Conservation (phyloP, 2,113 vertebrate species). For the Aspidoscelis tigris region DNA sequence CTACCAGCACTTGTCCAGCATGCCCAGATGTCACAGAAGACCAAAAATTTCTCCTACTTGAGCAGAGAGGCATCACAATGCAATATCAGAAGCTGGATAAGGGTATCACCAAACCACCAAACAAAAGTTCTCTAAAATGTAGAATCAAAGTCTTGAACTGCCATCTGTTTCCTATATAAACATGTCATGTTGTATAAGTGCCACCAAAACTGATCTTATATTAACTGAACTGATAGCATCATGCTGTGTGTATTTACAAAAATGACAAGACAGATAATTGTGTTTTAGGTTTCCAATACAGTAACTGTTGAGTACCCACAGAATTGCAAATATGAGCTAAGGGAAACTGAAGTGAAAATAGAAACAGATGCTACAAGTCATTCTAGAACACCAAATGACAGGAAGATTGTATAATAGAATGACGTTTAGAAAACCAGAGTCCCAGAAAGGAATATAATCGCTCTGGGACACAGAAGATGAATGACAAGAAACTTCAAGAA, state of each 20-base stretch:
- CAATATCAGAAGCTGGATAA: no score
- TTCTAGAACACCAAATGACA: slow-evolving; percentile 39
- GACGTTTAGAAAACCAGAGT: neutral
- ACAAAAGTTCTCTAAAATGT: neutral
- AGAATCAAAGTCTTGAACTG: slow-evolving; percentile 4
- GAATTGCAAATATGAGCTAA: slow-evolving; percentile 27
- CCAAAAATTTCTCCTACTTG: no score
- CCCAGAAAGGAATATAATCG: slow-evolving; percentile 40
- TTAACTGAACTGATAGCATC: slow-evolving; percentile 8
- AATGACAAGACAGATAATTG: slow-evolving; percentile 12
- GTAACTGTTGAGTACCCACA: slow-evolving; percentile 2
- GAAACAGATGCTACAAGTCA: neutral
- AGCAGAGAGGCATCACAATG: no score
- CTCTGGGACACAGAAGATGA: neutral
- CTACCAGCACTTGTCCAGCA: no score
- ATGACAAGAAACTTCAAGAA: slow-evolving; percentile 2
- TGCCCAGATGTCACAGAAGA: no score
- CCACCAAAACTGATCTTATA: slow-evolving; percentile 29
- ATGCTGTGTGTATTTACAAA: slow-evolving; percentile 45
- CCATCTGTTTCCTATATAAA: slow-evolving; percentile 42
- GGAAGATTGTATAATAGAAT: slow-evolving; percentile 27
- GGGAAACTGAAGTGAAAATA: slow-evolving; percentile 12
- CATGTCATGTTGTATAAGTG: slow-evolving; percentile 19
- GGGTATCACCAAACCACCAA: no score
- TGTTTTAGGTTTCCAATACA: slow-evolving; percentile 12